Base-by-base conservation (phyloP, 1,140 invertebrate species). In the Drosophila eugracilis region DNA sequence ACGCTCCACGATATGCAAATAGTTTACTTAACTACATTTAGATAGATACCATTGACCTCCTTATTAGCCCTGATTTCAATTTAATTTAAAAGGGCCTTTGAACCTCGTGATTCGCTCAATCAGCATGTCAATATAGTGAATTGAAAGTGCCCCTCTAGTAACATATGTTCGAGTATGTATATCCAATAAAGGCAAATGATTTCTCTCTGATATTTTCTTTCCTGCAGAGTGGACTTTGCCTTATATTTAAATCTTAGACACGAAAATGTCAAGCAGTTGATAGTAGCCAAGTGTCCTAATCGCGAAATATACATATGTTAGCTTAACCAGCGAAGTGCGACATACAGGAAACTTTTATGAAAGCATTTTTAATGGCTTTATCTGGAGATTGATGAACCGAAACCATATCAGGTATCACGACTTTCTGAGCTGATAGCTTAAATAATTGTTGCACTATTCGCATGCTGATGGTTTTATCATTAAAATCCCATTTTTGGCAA, bases 21-120 rank as follows among this genome's bases (percentile, higher is more conserved):
- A 34, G 63, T 21, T 44, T 17, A 36, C 1, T 17, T 3, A 17
- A 10, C 21, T 53, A 22, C 53, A 14, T 42, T 36, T 30, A 37
- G 19, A 48, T 65, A 48, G 22, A 26, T 22, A 24, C 30, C 28
- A 34, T 6, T 67, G 45, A 69, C 65, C 60, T 28, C 24, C 22
- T 34, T 26, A 50, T 65, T 21, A 12, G 58, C 32, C 42, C 21
- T 49, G 34, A 39, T 26, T 41, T 67, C 37, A 65, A 67, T 67
- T 67, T n/a, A 67, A 22, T 59, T 59, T 49, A 49, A 67, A 32
- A 65, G 39, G 47, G 60, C 19, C 63, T 67, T 67, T 67, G 63
- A 67, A 69, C 65, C 47, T 62, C 30, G 66, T 81, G 41, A 78
- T 81, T 83, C 41, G 48, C 14, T 57, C 79, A 83, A 83, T 81